phyloP scores from a whole-genome alignment of 2,113 vertebrate species.

The Phalacrocorax carbo region DNA sequence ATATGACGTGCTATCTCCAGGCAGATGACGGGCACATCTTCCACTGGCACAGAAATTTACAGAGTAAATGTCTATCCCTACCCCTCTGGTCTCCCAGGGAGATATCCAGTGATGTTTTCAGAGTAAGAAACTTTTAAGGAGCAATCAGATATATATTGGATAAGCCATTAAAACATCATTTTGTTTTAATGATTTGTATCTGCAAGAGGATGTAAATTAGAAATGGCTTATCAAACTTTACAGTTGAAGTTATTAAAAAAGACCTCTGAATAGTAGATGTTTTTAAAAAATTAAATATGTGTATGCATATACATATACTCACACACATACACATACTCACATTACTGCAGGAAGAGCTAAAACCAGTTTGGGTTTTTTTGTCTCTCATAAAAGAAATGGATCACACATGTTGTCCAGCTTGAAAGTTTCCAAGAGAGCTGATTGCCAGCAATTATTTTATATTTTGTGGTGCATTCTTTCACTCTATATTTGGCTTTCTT shows the following conservation, averaged over 20 bases:
- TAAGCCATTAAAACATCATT: slow-evolving; percentile 64
- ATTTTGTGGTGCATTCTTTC: slow-evolving; percentile 24
- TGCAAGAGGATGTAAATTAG: slow-evolving; percentile 64
- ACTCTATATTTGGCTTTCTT: slow-evolving; percentile 5
- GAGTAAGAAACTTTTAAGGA: slow-evolving; percentile 47
- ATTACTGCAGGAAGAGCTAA: slow-evolving; percentile 24
- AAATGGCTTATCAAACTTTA: slow-evolving; percentile 68
- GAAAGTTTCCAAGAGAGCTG: not conserved
- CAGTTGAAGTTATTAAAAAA: slow-evolving; percentile 47
- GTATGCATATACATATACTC: not conserved
- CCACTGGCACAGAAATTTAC: not conserved
- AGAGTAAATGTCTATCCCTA: not conserved
- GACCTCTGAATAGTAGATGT: not conserved
- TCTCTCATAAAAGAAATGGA: not conserved
- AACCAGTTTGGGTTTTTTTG: not conserved
- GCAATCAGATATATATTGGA: slow-evolving; percentile 53
- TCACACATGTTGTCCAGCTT: not conserved
- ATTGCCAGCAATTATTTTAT: slow-evolving; percentile 38
- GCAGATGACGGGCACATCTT: not conserved
- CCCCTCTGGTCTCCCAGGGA: not conserved
- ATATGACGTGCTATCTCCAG: not conserved
- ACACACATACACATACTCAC: not conserved
- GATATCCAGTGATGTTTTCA: not conserved
- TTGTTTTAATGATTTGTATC: slow-evolving; percentile 68
- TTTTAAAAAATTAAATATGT: not conserved